These are phyloP conservation scores for Pilophorus perplexus DNA, from an alignment of 2,888 invertebrate genomes.

Conservation along the genomic window DNA sequence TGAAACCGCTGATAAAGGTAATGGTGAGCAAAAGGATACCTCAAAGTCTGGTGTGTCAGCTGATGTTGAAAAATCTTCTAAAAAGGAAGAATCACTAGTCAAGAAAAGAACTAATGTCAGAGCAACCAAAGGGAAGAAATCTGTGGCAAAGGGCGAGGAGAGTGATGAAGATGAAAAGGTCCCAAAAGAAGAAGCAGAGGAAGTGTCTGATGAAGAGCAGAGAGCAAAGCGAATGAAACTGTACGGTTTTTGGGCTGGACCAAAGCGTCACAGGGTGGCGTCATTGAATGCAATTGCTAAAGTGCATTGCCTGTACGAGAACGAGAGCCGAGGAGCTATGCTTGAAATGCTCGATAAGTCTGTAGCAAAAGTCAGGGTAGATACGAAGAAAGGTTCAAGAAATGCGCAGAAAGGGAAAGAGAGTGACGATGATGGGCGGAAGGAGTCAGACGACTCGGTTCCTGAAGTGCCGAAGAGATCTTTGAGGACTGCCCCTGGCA, in stretches of 20 bases:
- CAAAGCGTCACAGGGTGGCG: conserved; percentile 81
- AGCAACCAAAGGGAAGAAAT: conserved; percentile 28
- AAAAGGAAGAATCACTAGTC: conserved; percentile 34
- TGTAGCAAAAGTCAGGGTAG: conserved; percentile 4
- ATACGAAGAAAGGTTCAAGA: conserved; percentile 38
- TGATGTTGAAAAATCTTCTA: conserved; percentile 7
- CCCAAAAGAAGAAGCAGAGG: conserved; percentile 49
- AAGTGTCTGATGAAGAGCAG: conserved; percentile 5
- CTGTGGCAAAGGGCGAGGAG: conserved; percentile 47
- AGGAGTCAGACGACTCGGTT: conserved; percentile 49
- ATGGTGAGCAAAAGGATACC: background rate
- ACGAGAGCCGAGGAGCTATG: conserved; percentile 58
- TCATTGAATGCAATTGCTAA: conserved; percentile 85
- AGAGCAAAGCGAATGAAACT: conserved; percentile 42
- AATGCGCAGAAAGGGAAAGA: conserved; percentile 48
- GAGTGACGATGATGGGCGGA: conserved; percentile 43
- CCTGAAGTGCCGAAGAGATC: conserved; percentile 55
- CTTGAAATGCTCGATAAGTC: conserved; percentile 45
- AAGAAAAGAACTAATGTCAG: conserved; percentile 40
- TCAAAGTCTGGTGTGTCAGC: background rate
- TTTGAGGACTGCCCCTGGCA: conserved; percentile 69
- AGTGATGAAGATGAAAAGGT: conserved; percentile 49
- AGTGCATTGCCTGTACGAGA: conserved; percentile 87
- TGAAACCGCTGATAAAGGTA: background rate
- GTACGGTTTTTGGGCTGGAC: conserved; percentile 56